Conservation (phyloP, 2,113 vertebrate species). For the Tyrannus savana region DNA sequence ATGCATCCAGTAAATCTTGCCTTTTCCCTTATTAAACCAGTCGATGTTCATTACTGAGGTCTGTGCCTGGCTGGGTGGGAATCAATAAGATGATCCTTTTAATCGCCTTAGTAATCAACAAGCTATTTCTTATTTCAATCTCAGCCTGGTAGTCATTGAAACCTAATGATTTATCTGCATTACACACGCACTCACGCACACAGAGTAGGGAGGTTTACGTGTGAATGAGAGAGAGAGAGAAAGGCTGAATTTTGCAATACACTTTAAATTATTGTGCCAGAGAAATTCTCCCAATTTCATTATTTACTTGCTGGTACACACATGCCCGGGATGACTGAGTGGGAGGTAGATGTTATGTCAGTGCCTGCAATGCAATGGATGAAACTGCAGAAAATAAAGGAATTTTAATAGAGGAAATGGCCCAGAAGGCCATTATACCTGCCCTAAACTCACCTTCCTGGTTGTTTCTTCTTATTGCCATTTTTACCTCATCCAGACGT, state of each 20-base stretch:
- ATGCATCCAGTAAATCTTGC: conserved; percentile 78
- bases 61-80: conserved; percentile 72
- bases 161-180: conserved; percentile 60
- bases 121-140: conserved; percentile 73
- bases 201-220: neutral
- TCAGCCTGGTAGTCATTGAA: conserved; percentile 50
- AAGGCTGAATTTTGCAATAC: neutral
- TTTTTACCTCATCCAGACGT: neutral
- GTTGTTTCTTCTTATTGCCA: neutral
- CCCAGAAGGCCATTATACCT: neutral
- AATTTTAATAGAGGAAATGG: neutral
- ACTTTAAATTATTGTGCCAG: neutral
- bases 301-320: neutral
- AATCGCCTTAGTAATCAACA: conserved; percentile 78
- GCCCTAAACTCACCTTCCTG: neutral
- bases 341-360: neutral
- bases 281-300: neutral
- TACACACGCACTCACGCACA: neutral
- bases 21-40: conserved; percentile 76
- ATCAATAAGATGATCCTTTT: conserved; percentile 78
- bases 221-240: neutral
- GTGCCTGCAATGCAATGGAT: neutral
- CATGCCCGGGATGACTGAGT: neutral
- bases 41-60: conserved; percentile 78
- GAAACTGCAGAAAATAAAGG: neutral